phyloP scores from a whole-genome alignment of 2,113 vertebrate genomes.

The Monopterus albus region DNA sequence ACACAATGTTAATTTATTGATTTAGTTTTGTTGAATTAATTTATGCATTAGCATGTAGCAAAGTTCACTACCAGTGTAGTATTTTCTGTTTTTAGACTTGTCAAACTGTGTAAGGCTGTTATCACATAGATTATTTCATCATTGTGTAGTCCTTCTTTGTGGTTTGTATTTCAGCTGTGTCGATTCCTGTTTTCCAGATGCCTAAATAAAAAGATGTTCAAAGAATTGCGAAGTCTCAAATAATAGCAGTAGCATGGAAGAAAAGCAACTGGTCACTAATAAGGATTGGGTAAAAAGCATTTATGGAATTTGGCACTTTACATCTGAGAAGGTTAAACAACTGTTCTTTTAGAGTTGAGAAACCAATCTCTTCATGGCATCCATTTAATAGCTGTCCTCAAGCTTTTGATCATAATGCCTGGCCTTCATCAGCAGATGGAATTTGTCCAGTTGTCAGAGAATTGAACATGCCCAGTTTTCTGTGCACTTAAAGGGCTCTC shows the following conservation, averaged over 20 bases:
- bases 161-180: neutral
- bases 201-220: too few relatives aligned
- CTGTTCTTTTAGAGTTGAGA: too few relatives aligned
- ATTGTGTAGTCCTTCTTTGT: neutral
- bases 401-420: too few relatives aligned
- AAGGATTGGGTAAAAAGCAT: too few relatives aligned
- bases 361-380: too few relatives aligned
- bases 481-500: neutral
- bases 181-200: too few relatives aligned
- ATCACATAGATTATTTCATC: too few relatives aligned
- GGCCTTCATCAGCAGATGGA: neutral
- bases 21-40: too few relatives aligned
- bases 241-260: neutral
- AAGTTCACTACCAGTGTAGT: conserved; percentile 1
- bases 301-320: neutral
- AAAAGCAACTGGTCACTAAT: too few relatives aligned
- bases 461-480: neutral
- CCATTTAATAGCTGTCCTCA: too few relatives aligned
- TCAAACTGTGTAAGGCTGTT: neutral
- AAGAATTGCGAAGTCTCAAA: neutral
- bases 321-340: neutral
- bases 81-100: neutral
- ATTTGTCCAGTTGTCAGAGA: neutral
- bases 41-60: neutral
- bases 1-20: conserved; percentile 34